Base-by-base conservation (phyloP, 2,888 invertebrate genomes). In the Pyrochroa serraticornis region DNA sequence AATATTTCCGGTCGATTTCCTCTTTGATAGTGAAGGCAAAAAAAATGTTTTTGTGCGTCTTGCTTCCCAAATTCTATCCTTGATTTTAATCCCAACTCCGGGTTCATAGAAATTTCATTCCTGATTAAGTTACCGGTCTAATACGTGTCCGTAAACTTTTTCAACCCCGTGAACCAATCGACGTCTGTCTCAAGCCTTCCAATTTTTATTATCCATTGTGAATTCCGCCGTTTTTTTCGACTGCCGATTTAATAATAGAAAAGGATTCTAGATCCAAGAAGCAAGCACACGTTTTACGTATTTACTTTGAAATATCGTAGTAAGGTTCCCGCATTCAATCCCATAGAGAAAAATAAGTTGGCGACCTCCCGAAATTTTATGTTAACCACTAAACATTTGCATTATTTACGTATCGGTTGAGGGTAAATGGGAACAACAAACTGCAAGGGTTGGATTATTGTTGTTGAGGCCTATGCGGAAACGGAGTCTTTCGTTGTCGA, bases 151-250 rank as follows among this genome's bases (percentile, higher is more conserved):
- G 46, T 39, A 46, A 53, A 53, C 45, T 44, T 53, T 46, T 39
- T 37, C 14, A 53, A 46, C 46, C 53, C 41, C 41, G 45, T 41
- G 46, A 46, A 53, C 45, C 44, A 46, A 53, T 53, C 46, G 53
- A 53, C 46, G 53, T 53, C 52, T 52, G 52, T 37, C 44, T 52
- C 52, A 32, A 35, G 36, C 36, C 38, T 41, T 53, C 46, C 46
- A 53, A 53, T 53, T 53, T 53, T 53, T 53, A 53, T 53, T 53
- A 53, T 52, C 53, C 53, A 46, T 53, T 46, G 45, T 46, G 39
- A 46, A 46, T 43, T 52, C 44, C 44, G 44, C 52, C 44, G 45
- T 12, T 52, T 43, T 30, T 43, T 43, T 30, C 22, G 13, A 34
- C 42, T 35, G 14, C 43, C 41, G 14, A 22, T 53, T 53, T 53